phyloP scores from a whole-genome alignment of 2,113 vertebrate species.

The Scolopax mira region DNA sequence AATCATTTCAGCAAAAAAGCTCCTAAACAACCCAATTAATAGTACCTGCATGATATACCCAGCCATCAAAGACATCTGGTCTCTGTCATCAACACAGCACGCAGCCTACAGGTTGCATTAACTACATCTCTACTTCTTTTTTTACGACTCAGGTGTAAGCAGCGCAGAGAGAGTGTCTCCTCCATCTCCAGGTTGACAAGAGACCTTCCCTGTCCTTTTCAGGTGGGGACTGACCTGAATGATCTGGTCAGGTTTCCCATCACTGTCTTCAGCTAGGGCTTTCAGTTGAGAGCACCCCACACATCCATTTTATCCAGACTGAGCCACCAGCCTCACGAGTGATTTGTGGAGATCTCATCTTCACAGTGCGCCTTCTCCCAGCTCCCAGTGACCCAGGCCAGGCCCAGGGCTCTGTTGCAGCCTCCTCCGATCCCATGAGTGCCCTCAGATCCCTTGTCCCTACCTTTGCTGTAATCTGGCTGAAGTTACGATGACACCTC shows the following conservation, averaged over 20 bases:
- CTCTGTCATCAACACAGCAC: neutral
- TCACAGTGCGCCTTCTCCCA: rapidly evolving
- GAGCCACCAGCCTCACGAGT: neutral
- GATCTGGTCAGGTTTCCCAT: neutral
- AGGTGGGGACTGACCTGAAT: neutral
- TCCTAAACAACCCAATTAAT: neutral
- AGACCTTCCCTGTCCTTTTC: neutral
- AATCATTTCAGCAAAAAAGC: neutral
- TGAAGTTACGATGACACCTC: neutral
- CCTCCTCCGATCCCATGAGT: neutral
- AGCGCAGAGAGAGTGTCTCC: neutral
- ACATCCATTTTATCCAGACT: rapidly evolving
- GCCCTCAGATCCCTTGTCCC: neutral
- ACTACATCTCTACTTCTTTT: neutral
- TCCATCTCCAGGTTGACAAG: neutral
- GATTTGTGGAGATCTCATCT: neutral
- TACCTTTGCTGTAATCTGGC: neutral
- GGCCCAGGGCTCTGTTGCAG: neutral
- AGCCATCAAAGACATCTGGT: conserved; percentile 33
- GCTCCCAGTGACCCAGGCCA: neutral
- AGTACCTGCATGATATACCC: neutral
- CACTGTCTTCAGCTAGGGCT: neutral
- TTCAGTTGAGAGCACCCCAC: neutral
- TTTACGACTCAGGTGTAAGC: neutral
- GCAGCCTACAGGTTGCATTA: conserved; percentile 2